Conservation (phyloP, 2,888 invertebrate species). For the Steinernema hermaphroditum region DNA sequence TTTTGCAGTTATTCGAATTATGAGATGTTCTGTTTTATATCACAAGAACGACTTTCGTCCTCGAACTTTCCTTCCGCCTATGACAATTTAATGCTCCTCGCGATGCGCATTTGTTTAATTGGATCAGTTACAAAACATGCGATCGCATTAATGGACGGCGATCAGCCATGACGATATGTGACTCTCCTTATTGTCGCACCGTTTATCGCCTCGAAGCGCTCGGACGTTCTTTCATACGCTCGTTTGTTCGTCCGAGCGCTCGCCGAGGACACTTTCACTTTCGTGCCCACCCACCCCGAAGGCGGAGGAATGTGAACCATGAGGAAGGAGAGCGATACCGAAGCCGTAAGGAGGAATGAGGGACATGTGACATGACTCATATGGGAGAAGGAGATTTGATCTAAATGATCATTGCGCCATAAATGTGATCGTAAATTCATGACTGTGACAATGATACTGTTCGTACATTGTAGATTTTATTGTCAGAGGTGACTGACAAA, state of each 20-base stretch:
- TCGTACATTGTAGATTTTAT: too few species aligned
- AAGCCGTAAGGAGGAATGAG: not conserved
- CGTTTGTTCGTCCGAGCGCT: not conserved
- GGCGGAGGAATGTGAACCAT: not conserved
- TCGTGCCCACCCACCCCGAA: conserved; percentile 12
- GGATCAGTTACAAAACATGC: conserved; percentile 31
- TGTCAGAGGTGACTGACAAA: too few species aligned
- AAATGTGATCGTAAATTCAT: not conserved
- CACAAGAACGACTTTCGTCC: too few species aligned
- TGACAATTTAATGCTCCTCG: not conserved
- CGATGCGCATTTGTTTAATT: conserved; percentile 24
- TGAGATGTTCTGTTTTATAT: too few species aligned
- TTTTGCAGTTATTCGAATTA: too few species aligned
- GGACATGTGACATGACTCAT: not conserved
- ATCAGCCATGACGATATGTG: conserved; percentile 29
- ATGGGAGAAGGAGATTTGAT: not conserved
- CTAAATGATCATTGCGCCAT: not conserved
- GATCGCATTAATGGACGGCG: conserved; percentile 25
- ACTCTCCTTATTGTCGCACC: not conserved
- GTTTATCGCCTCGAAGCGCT: conserved; percentile 17
- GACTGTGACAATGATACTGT: too few species aligned
- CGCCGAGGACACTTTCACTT: conserved; percentile 16
- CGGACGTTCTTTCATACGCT: not conserved
- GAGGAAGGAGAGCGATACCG: not conserved
- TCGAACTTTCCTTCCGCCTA: not conserved